Evolutionary conservation across 2,113 vertebrate genomes (phyloP), one percentile per base, ranked within the genome.

Genomic region (Chloropsis hardwickii): DNA sequence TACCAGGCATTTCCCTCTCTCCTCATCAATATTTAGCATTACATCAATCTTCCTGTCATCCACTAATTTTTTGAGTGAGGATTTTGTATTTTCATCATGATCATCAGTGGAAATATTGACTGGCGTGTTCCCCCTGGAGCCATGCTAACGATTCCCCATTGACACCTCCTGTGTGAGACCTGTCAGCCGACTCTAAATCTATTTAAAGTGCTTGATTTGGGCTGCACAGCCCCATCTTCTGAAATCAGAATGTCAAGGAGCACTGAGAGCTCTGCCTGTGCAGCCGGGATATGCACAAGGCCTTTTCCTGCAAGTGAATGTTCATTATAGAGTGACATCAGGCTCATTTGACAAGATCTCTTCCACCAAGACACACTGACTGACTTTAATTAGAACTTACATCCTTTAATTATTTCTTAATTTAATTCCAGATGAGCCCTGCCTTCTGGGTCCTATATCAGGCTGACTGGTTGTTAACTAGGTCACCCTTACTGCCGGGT

Each of bases 41-140:
- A 12, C 91, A 95, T 94, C 94, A 88, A 95, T 97, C 94, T 96
- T 94, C 61, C 83, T 95, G 94, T 94, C 94, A 94, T 28, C 73
- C 29, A 12, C 65, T 95, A 42, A 92, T 87, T 92, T 94, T 89
- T 44, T 28, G 76, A 70, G 88, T 5, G 2, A 74, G 72, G 77
- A 84, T 92, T 94, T 92, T 74, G 33, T 73, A 33, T 81, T 94
- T 94, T n/a, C 40, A 24, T 50, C 28, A 27, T 1, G 31, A 60
- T 89, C 92, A 76, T 86, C 5, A 15, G 91, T 84, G 86, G 44
- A 86, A 86, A 22, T 84, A 83, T 67, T 6, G 56, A 78, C 80
- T 40, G 33, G 69, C 6, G 0, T 2, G 35, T 53, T 94, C 88
- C 88, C 83, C 1, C 0, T 12, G 56, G 88, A 74, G 80, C 88